These are phyloP conservation scores for Mionectes macconnelli DNA, from an alignment of 2,113 vertebrate genomes.

Conservation along the genomic window DNA sequence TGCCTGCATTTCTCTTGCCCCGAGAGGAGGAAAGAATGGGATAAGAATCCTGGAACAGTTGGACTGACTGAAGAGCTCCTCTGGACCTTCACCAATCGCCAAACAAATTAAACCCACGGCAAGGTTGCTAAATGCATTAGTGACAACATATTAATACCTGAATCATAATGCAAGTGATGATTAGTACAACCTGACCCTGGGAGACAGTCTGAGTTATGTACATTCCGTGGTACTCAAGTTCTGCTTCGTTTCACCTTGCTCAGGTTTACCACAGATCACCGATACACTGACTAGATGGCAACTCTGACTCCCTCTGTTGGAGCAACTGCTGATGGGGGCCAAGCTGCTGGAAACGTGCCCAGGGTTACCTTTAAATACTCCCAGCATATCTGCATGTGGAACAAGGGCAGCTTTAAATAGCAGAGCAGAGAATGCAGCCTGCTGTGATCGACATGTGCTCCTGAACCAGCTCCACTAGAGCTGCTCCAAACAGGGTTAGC, in stretches of 20 bases:
- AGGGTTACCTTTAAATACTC: slow-evolving; percentile 25
- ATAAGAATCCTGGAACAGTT: neutral
- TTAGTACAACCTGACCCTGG: neutral
- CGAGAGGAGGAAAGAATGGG: neutral
- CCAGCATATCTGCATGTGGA: neutral
- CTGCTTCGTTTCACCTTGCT: neutral
- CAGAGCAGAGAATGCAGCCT: slow-evolving; percentile 21
- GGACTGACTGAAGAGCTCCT: neutral
- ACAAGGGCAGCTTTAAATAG: slow-evolving; percentile 61
- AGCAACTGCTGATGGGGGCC: neutral
- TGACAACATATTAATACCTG: neutral
- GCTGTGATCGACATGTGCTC: slow-evolving; percentile 10
- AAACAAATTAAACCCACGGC: neutral
- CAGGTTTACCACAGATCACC: neutral
- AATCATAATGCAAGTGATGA: neutral
- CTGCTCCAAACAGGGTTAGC: neutral
- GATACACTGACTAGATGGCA: neutral
- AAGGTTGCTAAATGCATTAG: neutral
- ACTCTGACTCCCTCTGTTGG: neutral
- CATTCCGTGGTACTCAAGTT: neutral
- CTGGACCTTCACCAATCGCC: neutral
- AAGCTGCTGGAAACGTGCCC: neutral
- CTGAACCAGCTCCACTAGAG: slow-evolving; percentile 13
- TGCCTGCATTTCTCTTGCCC: neutral
- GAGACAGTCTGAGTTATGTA: neutral